Conservation (phyloP, 1,140 invertebrate genomes). For the Musca vetustissima region DNA sequence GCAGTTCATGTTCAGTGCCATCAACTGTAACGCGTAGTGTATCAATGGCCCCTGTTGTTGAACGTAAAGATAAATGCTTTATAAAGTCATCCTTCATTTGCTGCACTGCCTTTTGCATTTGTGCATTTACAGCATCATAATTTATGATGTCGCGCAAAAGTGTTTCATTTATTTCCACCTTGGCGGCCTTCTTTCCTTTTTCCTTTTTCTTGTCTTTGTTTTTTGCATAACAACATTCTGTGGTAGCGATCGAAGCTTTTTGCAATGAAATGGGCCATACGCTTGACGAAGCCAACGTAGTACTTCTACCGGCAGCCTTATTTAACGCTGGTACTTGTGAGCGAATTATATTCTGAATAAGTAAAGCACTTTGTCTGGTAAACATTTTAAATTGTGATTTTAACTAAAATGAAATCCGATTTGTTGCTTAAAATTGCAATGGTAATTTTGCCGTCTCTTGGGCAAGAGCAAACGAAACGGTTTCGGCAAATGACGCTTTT, state of each 20-base stretch:
- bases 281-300: background rate
- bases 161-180: slow-evolving; percentile 69
- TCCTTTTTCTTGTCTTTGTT: slow-evolving; percentile 67
- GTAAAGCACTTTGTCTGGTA: too few species aligned
- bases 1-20: slow-evolving; percentile 79
- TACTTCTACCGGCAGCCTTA: slow-evolving; percentile 6
- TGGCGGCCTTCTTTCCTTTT: slow-evolving; percentile 62
- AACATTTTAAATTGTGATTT: too few species aligned
- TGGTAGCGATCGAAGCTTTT: slow-evolving; percentile 3
- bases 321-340: too few species aligned
- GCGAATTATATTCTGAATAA: too few species aligned
- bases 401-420: too few species aligned
- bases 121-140: slow-evolving; percentile 65
- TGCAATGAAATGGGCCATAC: too few species aligned
- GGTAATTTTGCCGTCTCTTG: too few species aligned
- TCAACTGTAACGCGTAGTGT: slow-evolving; percentile 73
- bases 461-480: too few species aligned
- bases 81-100: slow-evolving; percentile 77
- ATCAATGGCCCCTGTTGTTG: slow-evolving; percentile 76
- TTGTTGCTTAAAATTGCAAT: too few species aligned
- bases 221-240: slow-evolving; percentile 59
- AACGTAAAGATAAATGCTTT: slow-evolving; percentile 74
- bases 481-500: too few species aligned
- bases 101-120: slow-evolving; percentile 68
- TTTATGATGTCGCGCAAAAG: slow-evolving; percentile 73